Conservation (phyloP, 2,113 vertebrate species). For the Okapia johnstoni region DNA sequence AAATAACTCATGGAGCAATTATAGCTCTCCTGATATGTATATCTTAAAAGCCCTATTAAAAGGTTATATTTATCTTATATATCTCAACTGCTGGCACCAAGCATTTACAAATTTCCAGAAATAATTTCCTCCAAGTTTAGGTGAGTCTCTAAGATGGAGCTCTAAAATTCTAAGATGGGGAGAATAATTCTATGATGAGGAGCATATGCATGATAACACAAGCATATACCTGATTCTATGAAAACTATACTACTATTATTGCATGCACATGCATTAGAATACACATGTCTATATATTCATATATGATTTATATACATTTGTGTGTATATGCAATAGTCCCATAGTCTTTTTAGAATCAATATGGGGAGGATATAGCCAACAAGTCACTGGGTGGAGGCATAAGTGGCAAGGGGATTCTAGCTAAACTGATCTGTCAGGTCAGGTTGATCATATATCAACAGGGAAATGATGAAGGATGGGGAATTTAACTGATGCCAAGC, state of each 20-base stretch:
- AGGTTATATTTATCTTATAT: not conserved
- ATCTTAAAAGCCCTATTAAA: not conserved
- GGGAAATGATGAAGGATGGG: accelerated
- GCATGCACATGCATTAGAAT: not conserved
- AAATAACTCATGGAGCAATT: not conserved
- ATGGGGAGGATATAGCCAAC: not conserved
- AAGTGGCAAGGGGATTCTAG: not conserved
- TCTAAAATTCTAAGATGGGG: not conserved
- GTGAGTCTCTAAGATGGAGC: not conserved
- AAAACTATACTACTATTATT: not conserved
- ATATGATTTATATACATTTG: not conserved
- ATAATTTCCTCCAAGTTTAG: not conserved
- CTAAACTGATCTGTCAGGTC: not conserved
- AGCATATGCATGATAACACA: not conserved
- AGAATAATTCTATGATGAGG: not conserved
- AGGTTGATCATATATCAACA: not conserved
- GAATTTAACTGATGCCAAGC: not conserved
- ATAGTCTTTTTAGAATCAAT: not conserved
- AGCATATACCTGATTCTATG: not conserved
- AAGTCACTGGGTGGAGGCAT: not conserved
- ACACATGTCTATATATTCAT: not conserved
- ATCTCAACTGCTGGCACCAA: not conserved
- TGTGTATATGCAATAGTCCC: not conserved
- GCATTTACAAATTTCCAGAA: not conserved
- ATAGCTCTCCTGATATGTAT: not conserved